phyloP scores from a whole-genome alignment of 2,113 vertebrate species.

The Bujurquina vittata region DNA sequence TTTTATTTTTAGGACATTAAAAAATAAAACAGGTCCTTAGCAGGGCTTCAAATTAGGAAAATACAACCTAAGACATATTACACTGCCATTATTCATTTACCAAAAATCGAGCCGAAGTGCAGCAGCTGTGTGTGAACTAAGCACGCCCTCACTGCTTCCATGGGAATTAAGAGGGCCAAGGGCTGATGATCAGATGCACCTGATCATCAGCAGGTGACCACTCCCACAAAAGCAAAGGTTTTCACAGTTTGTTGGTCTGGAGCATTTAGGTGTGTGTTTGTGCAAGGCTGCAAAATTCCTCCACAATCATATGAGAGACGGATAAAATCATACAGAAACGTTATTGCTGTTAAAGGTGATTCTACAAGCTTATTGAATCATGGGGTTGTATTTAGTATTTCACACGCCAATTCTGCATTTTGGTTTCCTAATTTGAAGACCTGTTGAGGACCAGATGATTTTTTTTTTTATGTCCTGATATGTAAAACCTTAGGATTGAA shows the following conservation, averaged over 20 bases:
- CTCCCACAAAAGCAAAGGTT: background rate
- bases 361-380: background rate
- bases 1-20: too few species aligned
- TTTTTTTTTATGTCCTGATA: background rate
- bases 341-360: background rate
- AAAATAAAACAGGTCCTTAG: too few species aligned
- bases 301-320: background rate
- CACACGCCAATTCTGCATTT: too few species aligned
- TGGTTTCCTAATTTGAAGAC: background rate
- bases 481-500: background rate
- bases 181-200: too few species aligned
- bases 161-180: too few species aligned
- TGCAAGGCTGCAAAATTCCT: too few species aligned
- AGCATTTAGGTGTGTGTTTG: background rate
- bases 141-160: too few species aligned
- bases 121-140: too few species aligned
- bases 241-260: background rate
- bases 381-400: too few species aligned
- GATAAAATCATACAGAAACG: background rate
- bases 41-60: too few species aligned
- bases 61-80: background rate
- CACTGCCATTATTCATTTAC: background rate
- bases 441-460: too few species aligned
- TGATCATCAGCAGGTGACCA: background rate
- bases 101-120: background rate